Percentiles rank a stretch among this genome's conserved stretches.
Conservation (phyloP, 2,888 invertebrate genomes). For the Nemapogon koenigi region DNA sequence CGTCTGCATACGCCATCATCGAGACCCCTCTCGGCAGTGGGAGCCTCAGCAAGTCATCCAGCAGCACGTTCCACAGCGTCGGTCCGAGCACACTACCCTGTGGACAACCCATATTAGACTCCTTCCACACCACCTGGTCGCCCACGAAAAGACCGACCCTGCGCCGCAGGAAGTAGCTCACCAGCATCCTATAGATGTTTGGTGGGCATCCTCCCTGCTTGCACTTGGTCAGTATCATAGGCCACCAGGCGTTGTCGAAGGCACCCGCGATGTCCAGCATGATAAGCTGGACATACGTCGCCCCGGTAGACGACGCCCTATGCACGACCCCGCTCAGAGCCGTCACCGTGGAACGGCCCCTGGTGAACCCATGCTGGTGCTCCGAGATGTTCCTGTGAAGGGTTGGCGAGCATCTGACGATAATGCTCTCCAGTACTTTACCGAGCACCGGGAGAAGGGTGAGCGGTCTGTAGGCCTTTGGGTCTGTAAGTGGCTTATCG, state of each 20-base stretch:
- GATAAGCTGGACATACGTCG: slow-evolving; percentile 19
- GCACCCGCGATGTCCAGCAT: slow-evolving; percentile 24
- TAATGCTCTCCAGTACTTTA: slow-evolving; percentile 22
- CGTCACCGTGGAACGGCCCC: slow-evolving; percentile 20
- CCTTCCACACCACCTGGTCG: too few species aligned
- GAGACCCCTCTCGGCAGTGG: too few species aligned
- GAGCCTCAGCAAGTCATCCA: too few species aligned
- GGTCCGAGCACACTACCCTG: too few species aligned
- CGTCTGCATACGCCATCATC: too few species aligned
- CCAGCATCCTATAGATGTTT: slow-evolving; percentile 14
- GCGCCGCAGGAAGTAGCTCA: slow-evolving; percentile 19
- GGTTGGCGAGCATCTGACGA: slow-evolving; percentile 17
- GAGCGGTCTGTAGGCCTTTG: slow-evolving; percentile 22
- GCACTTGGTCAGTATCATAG: slow-evolving; percentile 22
- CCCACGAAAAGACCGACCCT: too few species aligned
- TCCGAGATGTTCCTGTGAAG: slow-evolving; percentile 11
- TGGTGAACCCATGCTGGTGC: slow-evolving; percentile 25
- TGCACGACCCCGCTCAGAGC: slow-evolving; percentile 18
- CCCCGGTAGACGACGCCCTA: neutral
- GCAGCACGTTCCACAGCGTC: too few species aligned
- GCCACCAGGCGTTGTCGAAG: slow-evolving; percentile 27
- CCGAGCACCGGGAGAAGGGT: slow-evolving; percentile 22
- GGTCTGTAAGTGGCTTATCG: slow-evolving; percentile 17
- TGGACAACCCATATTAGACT: too few species aligned
- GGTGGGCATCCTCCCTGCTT: slow-evolving; percentile 18